Base-by-base conservation (phyloP, 2,797 vertebrate species). In the Phataginus tetradactyla region DNA sequence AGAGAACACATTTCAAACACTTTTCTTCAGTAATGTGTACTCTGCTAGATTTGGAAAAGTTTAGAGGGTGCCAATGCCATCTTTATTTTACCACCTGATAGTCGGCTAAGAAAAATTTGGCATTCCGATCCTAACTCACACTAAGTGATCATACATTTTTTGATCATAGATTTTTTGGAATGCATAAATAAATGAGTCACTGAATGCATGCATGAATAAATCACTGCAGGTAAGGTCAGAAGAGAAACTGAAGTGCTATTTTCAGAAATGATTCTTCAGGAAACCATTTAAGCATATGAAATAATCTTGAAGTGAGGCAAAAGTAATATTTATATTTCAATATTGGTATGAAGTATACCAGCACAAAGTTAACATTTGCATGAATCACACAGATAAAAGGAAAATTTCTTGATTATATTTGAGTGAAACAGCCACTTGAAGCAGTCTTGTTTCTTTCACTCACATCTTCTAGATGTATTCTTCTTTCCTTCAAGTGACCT, bases 231-330 rank as follows among this genome's bases (percentile, higher is more conserved):
- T 92, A 90, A 96, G 55, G n/a, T 78, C 75, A 83, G 78, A 92
- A 83, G 12, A 90, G n/a, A 92, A 92, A 61, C n/a, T 71, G 53
- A 90, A 78, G 17, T 83, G 34, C 20, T 86, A 39, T 96, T 96
- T 94, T 97, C 63, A 66, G 23, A 90, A 94, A 78, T 86, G 55
- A 92, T 97, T 86, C 39, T 86, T 86, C 17, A 17, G 49, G 94
- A 89, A 86, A 78, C 20, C 55, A 83, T 92, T 78, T 92, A 86
- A 59, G 49, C 51, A 80, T 91, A 74, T 79, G 20, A 72, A 55
- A 91, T 68, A 34, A 25, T 53, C n/a, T 83, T 86, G 68, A 95
- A 86, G 53, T 71, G 27, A 89, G 61, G 21, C 17, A 92, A 96
- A 92, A 25, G 49, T n/a, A 80, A 55, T 86, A 75, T 88, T 85